Base-by-base conservation (phyloP, 2,113 vertebrate genomes). In the Poeciliopsis retropinna region DNA sequence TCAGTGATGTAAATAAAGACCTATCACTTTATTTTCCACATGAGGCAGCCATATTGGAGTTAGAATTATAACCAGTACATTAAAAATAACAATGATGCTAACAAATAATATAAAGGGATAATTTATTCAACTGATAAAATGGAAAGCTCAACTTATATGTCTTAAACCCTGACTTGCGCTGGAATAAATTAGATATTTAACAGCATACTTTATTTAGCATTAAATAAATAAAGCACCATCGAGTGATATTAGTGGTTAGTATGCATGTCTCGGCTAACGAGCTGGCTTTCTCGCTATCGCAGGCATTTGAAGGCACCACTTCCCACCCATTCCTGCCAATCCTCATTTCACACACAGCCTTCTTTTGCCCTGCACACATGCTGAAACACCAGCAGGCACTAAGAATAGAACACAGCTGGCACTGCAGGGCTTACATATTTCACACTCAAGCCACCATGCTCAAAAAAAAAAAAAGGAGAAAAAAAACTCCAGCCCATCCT, bases 371-470 rank as follows among this genome's bases (percentile, higher is more conserved):
- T 47, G 82, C 77, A 72, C 81, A 90, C 84, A 89, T 67, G 79
- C 85, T 85, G 84, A 73, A 91, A 87, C 88, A 90, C 81, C 88
- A 87, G 87, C n/a, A 64, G 83, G 74, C 64, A 11, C 93, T 92
- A 91, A 94, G 90, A 94, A 94, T 94, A 95, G 93, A 87, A 86
- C 91, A 94, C 94, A 93, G 93, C 94, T 94, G 94, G 93, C 89
- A 87, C 91, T 89, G 90, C 90, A 73, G 86, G 90, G 87, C 88
- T 92, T 85, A 88, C 90, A 94, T 94, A 93, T 90, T 93, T 93
- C 87, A 92, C 92, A 92, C 92, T 93, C 87, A 66, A 91, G 85
- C 90, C 92, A 87, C 79, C 77, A 5, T 72, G 77, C 88, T 90
- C 85, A 83, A 83, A 91, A 94, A 54, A 54, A 93, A 78, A 88